Base-by-base conservation (phyloP, 2,888 invertebrate genomes). In the Chymomyza caudatula region DNA sequence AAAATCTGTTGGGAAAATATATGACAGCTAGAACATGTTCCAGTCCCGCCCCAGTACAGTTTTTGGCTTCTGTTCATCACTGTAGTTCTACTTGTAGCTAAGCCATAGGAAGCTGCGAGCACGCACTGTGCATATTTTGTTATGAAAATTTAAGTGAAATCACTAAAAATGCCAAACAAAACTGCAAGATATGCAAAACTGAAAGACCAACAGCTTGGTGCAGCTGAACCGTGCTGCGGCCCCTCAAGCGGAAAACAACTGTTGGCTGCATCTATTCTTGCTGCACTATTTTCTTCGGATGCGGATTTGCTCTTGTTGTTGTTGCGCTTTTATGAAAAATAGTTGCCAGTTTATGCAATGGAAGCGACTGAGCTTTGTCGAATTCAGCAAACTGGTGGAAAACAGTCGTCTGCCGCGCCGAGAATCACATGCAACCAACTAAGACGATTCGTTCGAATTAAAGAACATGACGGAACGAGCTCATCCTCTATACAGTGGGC, bases 141-240 rank as follows among this genome's bases (percentile, higher is more conserved):
- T 82, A 81, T 85, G 79, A 86, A 82, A 85, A 86, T 86, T 86
- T 86, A 86, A 87, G 87, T 86, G 85, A 86, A 87, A 86, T 86
- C 87, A 86, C 87, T 86, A 83, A 81, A 87, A 86, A 86, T 86
- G 85, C 71, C 79, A 81, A 77, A 76, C 75, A 77, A 80, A 80
- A 82, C 73, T 68, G 72, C 65, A 62, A 66, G 74, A 71, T 69
- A 83, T 83, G 78, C 80, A 74, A 73, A 51, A 47, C 19, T 43
- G 29, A 37, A 53, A 44, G 44, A 59, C 43, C 42, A 25, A 51
- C 59, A 55, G 67, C 60, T 37, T 43, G 54, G 53, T 11, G 62
- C 42, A 60, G 59, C 17, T 49, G 43, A 47, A 19, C 47, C 29
- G 11, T 37, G 29, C 8, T 8, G 51, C 56, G 51, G 37, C 23